phyloP scores from a whole-genome alignment of 2,888 invertebrate genomes.

The Phaonia tiefii region DNA sequence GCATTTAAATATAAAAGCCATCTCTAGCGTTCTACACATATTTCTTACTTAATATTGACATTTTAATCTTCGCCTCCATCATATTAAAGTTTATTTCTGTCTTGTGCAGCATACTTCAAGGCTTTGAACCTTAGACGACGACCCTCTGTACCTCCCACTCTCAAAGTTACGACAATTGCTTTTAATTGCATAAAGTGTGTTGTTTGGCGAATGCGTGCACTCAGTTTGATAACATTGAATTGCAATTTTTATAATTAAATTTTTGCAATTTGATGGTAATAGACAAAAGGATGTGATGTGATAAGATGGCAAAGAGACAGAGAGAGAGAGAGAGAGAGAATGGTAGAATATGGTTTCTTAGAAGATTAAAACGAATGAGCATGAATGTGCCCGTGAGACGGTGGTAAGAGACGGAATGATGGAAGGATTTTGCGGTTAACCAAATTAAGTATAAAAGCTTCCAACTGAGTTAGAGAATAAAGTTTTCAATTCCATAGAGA shows the following conservation, averaged over 20 bases:
- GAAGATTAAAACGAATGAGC: background rate
- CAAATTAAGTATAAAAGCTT: too few relatives aligned
- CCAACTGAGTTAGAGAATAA: too few relatives aligned
- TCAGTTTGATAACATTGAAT: constrained; percentile 54
- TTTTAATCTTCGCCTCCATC: too few relatives aligned
- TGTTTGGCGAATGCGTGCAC: constrained; percentile 38
- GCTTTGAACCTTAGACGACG: background rate
- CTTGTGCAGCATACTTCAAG: background rate
- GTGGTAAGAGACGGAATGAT: background rate
- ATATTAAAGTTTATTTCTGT: too few relatives aligned
- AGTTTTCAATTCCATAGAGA: too few relatives aligned
- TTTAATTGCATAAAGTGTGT: constrained; percentile 30
- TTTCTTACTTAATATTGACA: too few relatives aligned
- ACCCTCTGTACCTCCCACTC: too few relatives aligned
- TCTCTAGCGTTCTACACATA: background rate
- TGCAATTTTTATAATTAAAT: constrained; percentile 48
- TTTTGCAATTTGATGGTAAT: constrained; percentile 14
- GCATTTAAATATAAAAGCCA: too few relatives aligned
- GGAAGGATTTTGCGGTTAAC: background rate
- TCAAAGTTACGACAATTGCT: background rate
- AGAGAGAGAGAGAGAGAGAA: background rate
- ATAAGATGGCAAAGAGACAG: background rate
- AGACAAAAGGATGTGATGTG: background rate
- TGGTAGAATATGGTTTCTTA: background rate
- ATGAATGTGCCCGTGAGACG: background rate